Base-by-base conservation (phyloP, 2,113 vertebrate species). In the Macquaria ambigua region DNA sequence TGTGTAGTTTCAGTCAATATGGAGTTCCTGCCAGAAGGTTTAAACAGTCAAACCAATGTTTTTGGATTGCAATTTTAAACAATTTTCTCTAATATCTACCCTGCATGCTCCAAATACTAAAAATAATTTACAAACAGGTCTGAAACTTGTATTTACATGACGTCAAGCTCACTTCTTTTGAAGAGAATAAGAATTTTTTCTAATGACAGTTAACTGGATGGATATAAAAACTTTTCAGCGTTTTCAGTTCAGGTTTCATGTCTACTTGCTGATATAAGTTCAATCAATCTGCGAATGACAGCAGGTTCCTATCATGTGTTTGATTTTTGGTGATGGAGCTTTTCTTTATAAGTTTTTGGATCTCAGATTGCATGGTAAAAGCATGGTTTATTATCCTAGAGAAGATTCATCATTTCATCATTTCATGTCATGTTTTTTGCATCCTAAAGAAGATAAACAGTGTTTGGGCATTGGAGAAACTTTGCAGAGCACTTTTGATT, bases 401-500 rank as follows among this genome's bases (percentile, higher is more conserved):
- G 28, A 62, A 11, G 41, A 72, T 82, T 0, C 23, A 83, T 83
- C 37, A 71, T 74, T 53, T 67, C 46, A 64, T 74, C 63, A 23
- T 80, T 71, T 79, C 14, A 77, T 12, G 0, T 77, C 7, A 4
- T 14, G 58, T 77, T 71, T 59, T 63, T 56, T 63, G 37, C 63
- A 70, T 31, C 64, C n/a, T 59, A 52, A 41, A 61, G 18, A 62
- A 83, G 31, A 87, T 77, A 58, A 75, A 78, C 41, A 55, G 50
- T 0, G 0, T 58, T 14, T 61, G 56, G 43, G 46, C 8, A 74
- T 15, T 82, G 81, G 72, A 67, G 61, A 69, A 79, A 84, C 84
- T 78, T 79, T 74, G 82, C 31, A 74, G 39, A 76, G 63, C 77
- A 69, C 25, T 71, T 79, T 59, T 72, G 67, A 55, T 85, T 85